Evolutionary conservation across 2,797 vertebrate genomes (phyloP), one percentile per base, ranked within the genome.

Genomic region (Chaenodraco wilsoni): DNA sequence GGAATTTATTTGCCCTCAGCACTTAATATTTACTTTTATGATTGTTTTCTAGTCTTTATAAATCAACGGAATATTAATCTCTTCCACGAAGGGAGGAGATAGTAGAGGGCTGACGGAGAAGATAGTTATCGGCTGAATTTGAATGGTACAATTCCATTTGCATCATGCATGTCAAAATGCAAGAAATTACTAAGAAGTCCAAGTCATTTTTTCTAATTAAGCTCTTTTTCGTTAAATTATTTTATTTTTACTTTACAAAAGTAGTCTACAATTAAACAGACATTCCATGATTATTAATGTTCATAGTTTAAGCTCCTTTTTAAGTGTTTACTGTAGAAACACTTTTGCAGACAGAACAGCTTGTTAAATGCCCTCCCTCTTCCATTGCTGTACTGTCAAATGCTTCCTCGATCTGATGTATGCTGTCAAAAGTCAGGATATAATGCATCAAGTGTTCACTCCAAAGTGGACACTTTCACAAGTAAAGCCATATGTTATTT

Each of bases 21-120:
- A 71, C 76, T 76, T 81, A 57, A 74, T 69, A 63, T 90, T 84
- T 86, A 81, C 74, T 81, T 85, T 82, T 72, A 77, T 69, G 71
- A 84, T 83, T 65, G 78, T 87, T 85, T 86, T 44, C 52, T 69
- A 81, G 72, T 82, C 72, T 57, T 21, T 63, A 48, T 78, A 77
- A 84, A 89, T 79, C 23, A 49, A 69, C 3, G 4, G 70, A 37
- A 79, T 69, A 76, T 79, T 80, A 23, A 69, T 81, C 61, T 71
- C 48, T 72, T 60, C 64, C 37, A 52, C 2, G 3, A 46, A 27
- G 27, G 16, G 63, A 58, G 21, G 14, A 13, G 41, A 31, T 46
- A 41, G 63, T 16, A 70, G 66, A 21, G 12, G 58, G 61, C 55
- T 62, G 65, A 46, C 31, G 27, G 49, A 10, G 62, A 37, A 66